A percentile compares a stretch with the other conserved stretches of the same genome.
Evolutionary conservation across 2,113 vertebrate species (phyloP).

Genomic region (Castor canadensis): DNA sequence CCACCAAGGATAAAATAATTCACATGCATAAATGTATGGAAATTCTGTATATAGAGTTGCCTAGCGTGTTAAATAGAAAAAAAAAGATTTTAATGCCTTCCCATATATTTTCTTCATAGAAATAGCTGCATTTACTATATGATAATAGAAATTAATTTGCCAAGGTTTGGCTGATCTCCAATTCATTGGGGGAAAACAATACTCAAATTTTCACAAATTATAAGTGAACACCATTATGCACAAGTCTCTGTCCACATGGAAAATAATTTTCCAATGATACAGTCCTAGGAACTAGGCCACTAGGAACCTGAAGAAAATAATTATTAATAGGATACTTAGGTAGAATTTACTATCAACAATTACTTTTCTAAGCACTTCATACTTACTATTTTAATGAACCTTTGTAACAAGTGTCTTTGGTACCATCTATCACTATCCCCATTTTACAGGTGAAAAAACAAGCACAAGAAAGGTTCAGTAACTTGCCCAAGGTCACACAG

Average conservation of each 20-base stretch:
- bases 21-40: not conserved
- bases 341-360: not conserved
- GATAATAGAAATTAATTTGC: not conserved
- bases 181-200: not conserved
- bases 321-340: not conserved
- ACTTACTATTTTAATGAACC: not conserved
- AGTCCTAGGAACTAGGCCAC: not conserved
- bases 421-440: not conserved
- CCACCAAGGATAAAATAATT: not conserved
- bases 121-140: not conserved
- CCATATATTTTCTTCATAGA: not conserved
- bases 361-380: not conserved
- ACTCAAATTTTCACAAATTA: not conserved
- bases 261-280: not conserved
- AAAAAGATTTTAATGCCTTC: conserved; percentile 4
- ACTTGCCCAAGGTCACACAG: not conserved
- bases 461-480: not conserved
- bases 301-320: not conserved
- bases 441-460: not conserved
- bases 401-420: not conserved
- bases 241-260: not conserved
- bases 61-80: not conserved
- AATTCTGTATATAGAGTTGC: not conserved
- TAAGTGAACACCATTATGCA: not conserved
- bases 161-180: not conserved